Percentiles rank a stretch among this genome's conserved stretches.
Conservation (phyloP, 2,797 vertebrate genomes). For the Numenius phaeopus region DNA sequence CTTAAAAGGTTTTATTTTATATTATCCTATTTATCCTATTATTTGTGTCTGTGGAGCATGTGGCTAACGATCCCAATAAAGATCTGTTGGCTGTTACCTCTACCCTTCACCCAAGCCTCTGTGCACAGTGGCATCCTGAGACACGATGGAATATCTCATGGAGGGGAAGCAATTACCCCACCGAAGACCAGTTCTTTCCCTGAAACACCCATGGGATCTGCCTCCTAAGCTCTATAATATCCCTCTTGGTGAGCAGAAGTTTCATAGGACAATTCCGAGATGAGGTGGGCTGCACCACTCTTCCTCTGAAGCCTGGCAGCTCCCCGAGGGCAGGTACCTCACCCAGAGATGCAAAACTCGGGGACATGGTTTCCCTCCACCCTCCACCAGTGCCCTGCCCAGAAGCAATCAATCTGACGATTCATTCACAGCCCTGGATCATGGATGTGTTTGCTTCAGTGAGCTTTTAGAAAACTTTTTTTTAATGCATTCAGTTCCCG, state of each 20-base stretch:
- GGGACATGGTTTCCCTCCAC: neutral
- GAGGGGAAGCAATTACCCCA: neutral
- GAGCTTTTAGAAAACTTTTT: neutral
- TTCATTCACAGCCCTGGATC: neutral
- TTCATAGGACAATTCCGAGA: neutral
- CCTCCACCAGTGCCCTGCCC: neutral
- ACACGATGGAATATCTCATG: neutral
- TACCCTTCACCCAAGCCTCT: neutral
- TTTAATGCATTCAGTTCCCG: neutral
- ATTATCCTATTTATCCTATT: neutral
- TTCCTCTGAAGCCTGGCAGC: neutral
- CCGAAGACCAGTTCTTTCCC: neutral
- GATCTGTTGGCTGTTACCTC: neutral
- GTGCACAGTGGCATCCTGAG: neutral
- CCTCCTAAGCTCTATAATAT: neutral
- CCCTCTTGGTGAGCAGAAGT: neutral
- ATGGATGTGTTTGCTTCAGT: neutral
- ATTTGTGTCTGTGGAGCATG: neutral
- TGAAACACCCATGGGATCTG: neutral
- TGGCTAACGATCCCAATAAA: neutral
- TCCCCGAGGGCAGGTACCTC: neutral
- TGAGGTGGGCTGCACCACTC: neutral
- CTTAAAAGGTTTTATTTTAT: neutral
- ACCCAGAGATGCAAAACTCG: fast-evolving
- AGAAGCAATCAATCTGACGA: neutral